Evolutionary conservation across 2,113 vertebrate species (phyloP), one percentile per base, ranked within the genome.

Genomic region (Lophochroa leadbeateri): DNA sequence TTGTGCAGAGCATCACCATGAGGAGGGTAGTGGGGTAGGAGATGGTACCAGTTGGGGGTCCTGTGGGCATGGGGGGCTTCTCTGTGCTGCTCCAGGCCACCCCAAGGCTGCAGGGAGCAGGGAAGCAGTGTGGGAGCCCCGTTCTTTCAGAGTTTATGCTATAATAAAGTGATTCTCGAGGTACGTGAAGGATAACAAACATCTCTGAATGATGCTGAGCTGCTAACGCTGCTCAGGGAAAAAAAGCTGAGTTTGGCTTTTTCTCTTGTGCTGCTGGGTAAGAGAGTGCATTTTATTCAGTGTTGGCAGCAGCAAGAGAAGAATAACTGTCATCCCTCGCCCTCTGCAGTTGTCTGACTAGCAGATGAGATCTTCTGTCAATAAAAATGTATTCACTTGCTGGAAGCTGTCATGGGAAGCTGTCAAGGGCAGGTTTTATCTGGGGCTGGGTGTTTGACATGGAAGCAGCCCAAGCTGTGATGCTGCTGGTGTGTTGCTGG

Each of bases 1-100:
- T 7, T 58, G 55, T 23, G 75, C 11, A 4, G 41, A 23, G 57
- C 2, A 2, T 15, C 5, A 5, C 17, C 6, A 0, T 7, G 1
- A 2, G 28, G 52, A 24, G 15, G 44, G 8, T 10, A 4, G 0
- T 12, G 75, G 4, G 58, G 33, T 9, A 55, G 19, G n/a, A 0
- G 15, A 7, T 20, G 37, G 37, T 69, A 27, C 3, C 2, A 1
- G 14, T 0, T 1, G 27, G 3, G 19, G 18, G 5, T 35, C 21
- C 64, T n/a, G 65, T 29, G 13, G 58, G 9, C 8, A 1, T 33
- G 47, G 12, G 82, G 1, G 13, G 18, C 17, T 28, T 31, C 41
- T 52, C 39, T 7, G 33, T 7, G 53, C 58, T 49, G 23, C 15
- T 57, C 29, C 4, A 2, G 58, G 61, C 19, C n/a, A 10, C 10